Base-by-base conservation (phyloP, 30 jellyfish, hydroid and myxozoan genomes). In the Aurelia aurita region DNA sequence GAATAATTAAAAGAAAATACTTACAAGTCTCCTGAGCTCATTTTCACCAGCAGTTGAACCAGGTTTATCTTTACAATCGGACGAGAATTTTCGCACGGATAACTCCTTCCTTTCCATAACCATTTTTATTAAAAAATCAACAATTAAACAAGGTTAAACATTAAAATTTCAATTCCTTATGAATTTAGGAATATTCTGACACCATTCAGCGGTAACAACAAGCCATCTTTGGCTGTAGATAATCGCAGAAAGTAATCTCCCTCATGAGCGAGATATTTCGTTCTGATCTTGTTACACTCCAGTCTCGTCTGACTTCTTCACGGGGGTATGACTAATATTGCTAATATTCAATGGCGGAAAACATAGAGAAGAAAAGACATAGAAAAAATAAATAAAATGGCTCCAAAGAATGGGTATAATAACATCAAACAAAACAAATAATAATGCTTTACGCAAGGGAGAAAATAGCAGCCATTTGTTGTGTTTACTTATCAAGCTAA, bases 11-110 rank as follows among this genome's bases (percentile, higher is more conserved):
- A 78, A 62, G 20, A 59, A 23, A 26, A 19, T 58, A 69, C 91
- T 81, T 81, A 81, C 91, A 54, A 81, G 85, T 78, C 67, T 68
- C 34, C 72, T 66, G 5, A 81, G 85, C 44, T 81, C 91, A 70
- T 55, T 72, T 67, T 81, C 91, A 9, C 77, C 91, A 18, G 91
- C 32, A 59, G 74, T 46, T 3, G 75, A 74, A 27, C 75, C 86
- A 69, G 25, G 66, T 31, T 35, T 69, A 34, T 20, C 34, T n/a
- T 14, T 74, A 45, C 34, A 35, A 51, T 74, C 86, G 60, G 86
- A 12, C 31, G 88, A 58, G 63, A 77, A 5, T 35, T 77, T 58
- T 9, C 79, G 78, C 29, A 61, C 65, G 43, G 88, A 77, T 49
- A 43, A 9, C 23, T 77, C 79, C 16, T 46, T n/a, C 79, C 63